Percentiles rank a stretch among this genome's conserved stretches.
Conservation (phyloP, 2,888 invertebrate species). For the Papilio demoleus region DNA sequence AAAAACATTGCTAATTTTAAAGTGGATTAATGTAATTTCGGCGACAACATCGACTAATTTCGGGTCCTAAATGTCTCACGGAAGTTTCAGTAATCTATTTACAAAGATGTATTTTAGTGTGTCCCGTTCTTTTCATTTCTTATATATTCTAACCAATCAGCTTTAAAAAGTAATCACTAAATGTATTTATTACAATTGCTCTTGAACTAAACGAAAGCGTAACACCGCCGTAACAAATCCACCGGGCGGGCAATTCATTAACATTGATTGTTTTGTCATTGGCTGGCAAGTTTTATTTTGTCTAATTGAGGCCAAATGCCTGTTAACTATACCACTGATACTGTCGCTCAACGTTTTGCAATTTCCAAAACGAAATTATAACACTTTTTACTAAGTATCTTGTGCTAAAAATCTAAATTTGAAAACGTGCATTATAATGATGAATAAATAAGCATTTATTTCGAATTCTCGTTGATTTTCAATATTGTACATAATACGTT, state of each 20-base stretch:
- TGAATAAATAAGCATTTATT: no score
- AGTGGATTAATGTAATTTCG: no score
- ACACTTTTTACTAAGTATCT: conserved; percentile 26
- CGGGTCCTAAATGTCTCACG: no score
- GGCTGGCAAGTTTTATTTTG: conserved; percentile 68
- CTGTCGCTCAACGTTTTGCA: conserved; percentile 30
- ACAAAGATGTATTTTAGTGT: not conserved
- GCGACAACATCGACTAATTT: no score
- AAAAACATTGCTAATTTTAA: no score
- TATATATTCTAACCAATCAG: no score
- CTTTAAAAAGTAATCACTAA: conserved; percentile 6
- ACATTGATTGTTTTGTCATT: conserved; percentile 76
- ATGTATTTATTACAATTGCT: conserved; percentile 35
- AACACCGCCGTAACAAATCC: conserved; percentile 51
- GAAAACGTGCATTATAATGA: not conserved
- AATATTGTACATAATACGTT: no score
- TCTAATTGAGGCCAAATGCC: conserved; percentile 74
- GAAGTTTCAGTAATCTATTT: no score
- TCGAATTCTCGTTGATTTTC: no score
- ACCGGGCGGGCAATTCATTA: conserved; percentile 64
- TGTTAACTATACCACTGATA: conserved; percentile 64
- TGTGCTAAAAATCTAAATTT: conserved; percentile 2
- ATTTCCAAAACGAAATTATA: conserved; percentile 17
- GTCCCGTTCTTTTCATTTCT: not conserved
- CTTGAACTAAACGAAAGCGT: conserved; percentile 37